Percentiles rank a stretch among this genome's conserved stretches.
These are phyloP conservation scores for Petrocephalus microphthalmus DNA, from an alignment of 2,113 vertebrate species.

Conservation along the genomic window DNA sequence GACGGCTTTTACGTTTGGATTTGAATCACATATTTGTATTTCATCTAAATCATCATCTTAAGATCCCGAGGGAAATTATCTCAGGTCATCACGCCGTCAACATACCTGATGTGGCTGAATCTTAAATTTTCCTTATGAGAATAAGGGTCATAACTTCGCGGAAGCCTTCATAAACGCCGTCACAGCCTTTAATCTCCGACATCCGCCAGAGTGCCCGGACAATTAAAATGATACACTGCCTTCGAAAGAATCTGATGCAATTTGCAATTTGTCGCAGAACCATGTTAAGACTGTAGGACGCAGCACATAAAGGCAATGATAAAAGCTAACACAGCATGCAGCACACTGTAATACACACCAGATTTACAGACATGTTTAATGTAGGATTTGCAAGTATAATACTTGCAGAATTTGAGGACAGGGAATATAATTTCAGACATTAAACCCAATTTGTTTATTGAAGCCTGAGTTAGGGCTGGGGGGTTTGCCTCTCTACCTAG, in stretches of 20 bases:
- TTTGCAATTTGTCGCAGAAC: constrained; percentile 2
- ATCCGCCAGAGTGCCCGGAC: background rate
- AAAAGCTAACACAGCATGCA: background rate
- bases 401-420: background rate
- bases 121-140: constrained; percentile 12
- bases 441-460: constrained; percentile 8
- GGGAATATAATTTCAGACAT: constrained; percentile 5
- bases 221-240: constrained; percentile 16
- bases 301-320: constrained; percentile 9
- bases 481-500: constrained; percentile 9
- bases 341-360: background rate
- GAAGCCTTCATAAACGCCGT: constrained; percentile 8
- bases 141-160: background rate
- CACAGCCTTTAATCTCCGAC: constrained; percentile 5
- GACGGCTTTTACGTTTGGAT: background rate
- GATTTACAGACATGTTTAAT: constrained; percentile 11
- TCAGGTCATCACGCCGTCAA: constrained; percentile 9
- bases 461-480: background rate
- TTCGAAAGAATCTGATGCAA: background rate
- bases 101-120: constrained; percentile 11
- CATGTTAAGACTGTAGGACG: background rate
- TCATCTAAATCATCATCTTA: constrained; percentile 5
- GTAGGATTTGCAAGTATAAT: constrained; percentile 18
- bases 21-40: constrained; percentile 13
- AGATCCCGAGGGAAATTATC: constrained; percentile 6